Evolutionary conservation across 2,113 vertebrate species (phyloP).

Genomic region (Sturnira hondurensis): DNA sequence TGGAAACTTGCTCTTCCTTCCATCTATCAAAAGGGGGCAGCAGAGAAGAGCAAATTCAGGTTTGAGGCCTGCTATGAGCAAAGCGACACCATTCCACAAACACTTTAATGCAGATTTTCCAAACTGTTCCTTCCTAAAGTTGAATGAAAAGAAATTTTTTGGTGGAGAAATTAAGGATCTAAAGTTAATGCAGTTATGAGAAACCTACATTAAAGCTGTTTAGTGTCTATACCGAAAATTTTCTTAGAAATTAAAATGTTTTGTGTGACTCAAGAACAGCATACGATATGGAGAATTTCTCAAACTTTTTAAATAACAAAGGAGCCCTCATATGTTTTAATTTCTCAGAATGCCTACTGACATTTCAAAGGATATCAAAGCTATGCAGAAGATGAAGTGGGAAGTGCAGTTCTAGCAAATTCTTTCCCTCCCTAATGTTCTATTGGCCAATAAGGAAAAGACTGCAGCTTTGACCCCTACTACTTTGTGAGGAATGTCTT

Average conservation of each 20-base stretch:
- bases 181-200: not conserved
- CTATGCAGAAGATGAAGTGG: not conserved
- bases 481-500: not conserved
- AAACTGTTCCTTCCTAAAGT: not conserved
- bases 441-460: not conserved
- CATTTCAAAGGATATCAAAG: not conserved
- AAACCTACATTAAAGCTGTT: not conserved
- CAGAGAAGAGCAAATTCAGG: conserved; percentile 53
- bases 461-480: not conserved
- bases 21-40: conserved; percentile 52
- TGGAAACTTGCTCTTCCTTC: not conserved
- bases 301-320: not conserved
- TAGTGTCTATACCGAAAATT: not conserved
- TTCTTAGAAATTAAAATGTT: not conserved
- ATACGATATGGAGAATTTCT: not conserved
- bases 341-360: not conserved
- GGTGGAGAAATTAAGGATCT: not conserved
- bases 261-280: not conserved
- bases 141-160: not conserved
- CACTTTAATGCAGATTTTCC: not conserved
- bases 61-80: not conserved
- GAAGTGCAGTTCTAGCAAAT: not conserved
- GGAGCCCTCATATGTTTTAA: not conserved
- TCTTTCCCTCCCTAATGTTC: not conserved
- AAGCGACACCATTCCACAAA: not conserved